Evolutionary conservation across 2,888 invertebrate genomes (phyloP).

Genomic region (Sisyra nigra): DNA sequence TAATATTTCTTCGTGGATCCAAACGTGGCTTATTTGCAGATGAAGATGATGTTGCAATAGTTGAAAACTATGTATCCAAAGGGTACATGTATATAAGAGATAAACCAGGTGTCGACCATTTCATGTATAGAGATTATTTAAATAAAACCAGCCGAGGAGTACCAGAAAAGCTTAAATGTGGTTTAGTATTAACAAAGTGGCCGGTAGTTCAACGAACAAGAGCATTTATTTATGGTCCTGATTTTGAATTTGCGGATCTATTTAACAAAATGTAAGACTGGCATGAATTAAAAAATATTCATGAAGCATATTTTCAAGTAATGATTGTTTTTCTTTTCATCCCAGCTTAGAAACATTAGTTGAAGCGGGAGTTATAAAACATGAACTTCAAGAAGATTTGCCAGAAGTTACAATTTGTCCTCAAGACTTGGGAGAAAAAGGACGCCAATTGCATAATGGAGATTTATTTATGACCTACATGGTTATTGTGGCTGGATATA

Average conservation of each 20-base stretch:
- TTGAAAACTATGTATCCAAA: slow-evolving; percentile 28
- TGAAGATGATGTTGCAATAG: slow-evolving; percentile 25
- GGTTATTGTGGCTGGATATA: slow-evolving; percentile 54
- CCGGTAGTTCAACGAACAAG: slow-evolving; percentile 47
- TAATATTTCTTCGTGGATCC: slow-evolving; percentile 5
- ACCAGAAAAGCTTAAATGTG: slow-evolving; percentile 49
- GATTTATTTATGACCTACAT: slow-evolving; percentile 69
- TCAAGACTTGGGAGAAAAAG: slow-evolving; percentile 61
- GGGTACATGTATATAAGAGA: slow-evolving; percentile 52
- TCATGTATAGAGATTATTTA: slow-evolving; percentile 55
- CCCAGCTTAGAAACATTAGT: slow-evolving; percentile 48
- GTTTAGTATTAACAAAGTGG: slow-evolving; percentile 57
- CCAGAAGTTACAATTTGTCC: slow-evolving; percentile 70
- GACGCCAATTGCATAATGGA: slow-evolving; percentile 55
- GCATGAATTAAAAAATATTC: background rate
- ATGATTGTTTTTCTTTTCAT: slow-evolving; percentile 12
- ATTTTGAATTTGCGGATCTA: slow-evolving; percentile 38
- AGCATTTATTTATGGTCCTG: slow-evolving; percentile 53
- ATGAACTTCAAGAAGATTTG: slow-evolving; percentile 40
- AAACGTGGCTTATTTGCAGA: slow-evolving; percentile 18
- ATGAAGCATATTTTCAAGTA: background rate
- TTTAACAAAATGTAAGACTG: slow-evolving; percentile 55
- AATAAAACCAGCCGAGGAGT: slow-evolving; percentile 36
- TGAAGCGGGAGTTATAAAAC: slow-evolving; percentile 61
- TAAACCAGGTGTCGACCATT: slow-evolving; percentile 45